Percentiles rank a stretch among this genome's conserved stretches.
Conservation (phyloP, 1,140 invertebrate species). For the Cyphomyrmex costatus region DNA sequence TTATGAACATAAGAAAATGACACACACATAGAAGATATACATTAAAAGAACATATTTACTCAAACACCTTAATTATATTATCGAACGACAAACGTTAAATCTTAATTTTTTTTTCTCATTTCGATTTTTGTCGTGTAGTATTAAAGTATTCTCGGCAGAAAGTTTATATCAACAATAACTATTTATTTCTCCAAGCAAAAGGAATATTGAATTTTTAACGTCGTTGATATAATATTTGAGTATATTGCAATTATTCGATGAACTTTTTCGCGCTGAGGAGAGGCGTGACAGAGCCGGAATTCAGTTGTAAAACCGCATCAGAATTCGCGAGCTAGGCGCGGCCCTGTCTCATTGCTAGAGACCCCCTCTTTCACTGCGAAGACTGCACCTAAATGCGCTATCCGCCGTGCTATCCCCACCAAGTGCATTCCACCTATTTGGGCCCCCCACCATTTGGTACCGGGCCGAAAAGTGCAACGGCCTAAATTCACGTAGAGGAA, state of each 20-base stretch:
- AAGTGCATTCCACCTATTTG: slow-evolving; percentile 79
- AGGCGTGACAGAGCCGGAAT: not conserved
- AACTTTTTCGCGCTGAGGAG: not conserved
- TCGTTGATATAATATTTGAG: not conserved
- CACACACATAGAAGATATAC: not conserved
- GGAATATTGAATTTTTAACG: not conserved
- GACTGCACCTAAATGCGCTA: slow-evolving; percentile 82
- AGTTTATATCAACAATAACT: not conserved
- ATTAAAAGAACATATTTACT: not conserved
- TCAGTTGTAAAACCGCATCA: not conserved
- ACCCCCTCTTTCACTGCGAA: slow-evolving; percentile 74
- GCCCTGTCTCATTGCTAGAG: slow-evolving; percentile 85
- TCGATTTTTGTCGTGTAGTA: not conserved
- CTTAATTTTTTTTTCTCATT: not conserved
- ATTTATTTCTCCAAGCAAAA: not conserved
- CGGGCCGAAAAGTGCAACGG: slow-evolving; percentile 86
- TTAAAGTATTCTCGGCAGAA: not conserved
- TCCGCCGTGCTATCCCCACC: slow-evolving; percentile 74
- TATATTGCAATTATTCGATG: not conserved
- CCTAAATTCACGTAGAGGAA: slow-evolving; percentile 86
- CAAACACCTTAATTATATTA: not conserved
- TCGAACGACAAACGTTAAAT: not conserved
- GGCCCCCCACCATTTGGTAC: slow-evolving; percentile 75
- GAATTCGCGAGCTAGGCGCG: slow-evolving; percentile 73
- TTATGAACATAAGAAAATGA: not conserved